Evolutionary conservation across 2,113 vertebrate species (phyloP), one percentile per base, ranked within the genome.

Genomic region (Scatophagus argus): DNA sequence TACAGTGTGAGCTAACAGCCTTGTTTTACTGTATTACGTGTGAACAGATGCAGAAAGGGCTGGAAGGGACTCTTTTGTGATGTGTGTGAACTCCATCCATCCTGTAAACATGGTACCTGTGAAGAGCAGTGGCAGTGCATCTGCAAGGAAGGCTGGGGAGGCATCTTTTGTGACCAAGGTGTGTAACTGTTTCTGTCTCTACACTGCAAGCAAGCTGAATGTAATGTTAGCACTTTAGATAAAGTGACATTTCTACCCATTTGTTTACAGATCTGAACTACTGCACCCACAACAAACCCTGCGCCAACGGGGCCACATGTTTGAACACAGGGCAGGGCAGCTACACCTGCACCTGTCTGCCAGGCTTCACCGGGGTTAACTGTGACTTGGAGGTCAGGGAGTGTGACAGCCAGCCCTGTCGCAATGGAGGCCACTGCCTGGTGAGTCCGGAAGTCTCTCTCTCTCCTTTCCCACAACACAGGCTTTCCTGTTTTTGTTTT

Each of bases 81-180:
- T 46, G 96, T 97, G 75, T 99, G 98, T 84, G 95, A 96, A 89
- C 96, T 95, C 61, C 95, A 99, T 69, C 96, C 96, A 3, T 96
- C 96, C 84, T 99, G 98, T 92, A 96, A 97, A 90, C 98, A 99
- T 0, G 98, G 98, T 88, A 98, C 98, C 38, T 99, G 98, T 81
- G 94, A 91, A 78, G 95, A 89, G 71, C 95, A 95, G 2, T 96
- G 97, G 95, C 95, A 99, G 89, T 99, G 98, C 83, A 96, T 94
- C 88, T 99, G 98, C 75, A 94, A 97, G 7, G 98, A 99, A 91
- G 98, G 98, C 93, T 99, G 98, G 98, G 98, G 98, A 25, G 98
- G 98, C 81, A 96, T 99, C 60, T 97, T 97, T 87, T 99, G 98
- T 88, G 97, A 99, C 74, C 97, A 99, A 95, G 98, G 98, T 99